A percentile compares a stretch with the other conserved stretches of the same genome.
phyloP scores from a whole-genome alignment of 2,113 vertebrate species.

The Neolamprologus variostigma region DNA sequence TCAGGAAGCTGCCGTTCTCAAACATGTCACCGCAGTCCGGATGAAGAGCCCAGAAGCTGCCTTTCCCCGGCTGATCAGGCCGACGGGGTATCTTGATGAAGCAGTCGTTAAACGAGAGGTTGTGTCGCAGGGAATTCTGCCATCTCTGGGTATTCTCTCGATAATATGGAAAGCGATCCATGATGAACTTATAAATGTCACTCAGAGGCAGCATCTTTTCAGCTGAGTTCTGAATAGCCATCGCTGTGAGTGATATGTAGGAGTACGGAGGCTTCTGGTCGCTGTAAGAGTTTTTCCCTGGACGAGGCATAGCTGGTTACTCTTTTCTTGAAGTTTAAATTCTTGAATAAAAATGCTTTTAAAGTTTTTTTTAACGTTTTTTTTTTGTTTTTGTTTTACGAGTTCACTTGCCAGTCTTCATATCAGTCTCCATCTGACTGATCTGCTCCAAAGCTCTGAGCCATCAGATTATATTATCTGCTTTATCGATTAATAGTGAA shows the following conservation, averaged over 20 bases:
- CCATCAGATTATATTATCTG: constrained; percentile 11
- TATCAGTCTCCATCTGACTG: constrained; percentile 43
- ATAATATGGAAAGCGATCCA: constrained; percentile 91
- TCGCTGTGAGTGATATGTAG: constrained; percentile 93
- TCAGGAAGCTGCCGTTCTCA: constrained; percentile 87
- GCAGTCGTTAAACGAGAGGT: constrained; percentile 91
- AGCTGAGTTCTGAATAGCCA: constrained; percentile 92
- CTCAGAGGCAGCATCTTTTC: constrained; percentile 94
- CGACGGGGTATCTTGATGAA: constrained; percentile 91
- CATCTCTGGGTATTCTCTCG: constrained; percentile 92
- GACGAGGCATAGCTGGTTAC: constrained; percentile 78
- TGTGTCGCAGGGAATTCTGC: constrained; percentile 90
- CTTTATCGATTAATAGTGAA: background rate
- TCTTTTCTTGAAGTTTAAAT: background rate
- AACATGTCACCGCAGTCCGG: constrained; percentile 95
- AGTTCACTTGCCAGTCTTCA: background rate
- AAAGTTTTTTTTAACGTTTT: background rate
- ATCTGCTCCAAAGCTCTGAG: constrained; percentile 34
- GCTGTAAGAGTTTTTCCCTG: constrained; percentile 95
- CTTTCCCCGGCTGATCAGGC: constrained; percentile 88
- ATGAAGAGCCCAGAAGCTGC: constrained; percentile 91
- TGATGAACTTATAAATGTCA: constrained; percentile 95
- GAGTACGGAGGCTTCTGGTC: constrained; percentile 97
- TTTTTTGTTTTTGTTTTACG: background rate
- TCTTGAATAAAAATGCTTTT: background rate